phyloP scores from a whole-genome alignment of 2,888 invertebrate genomes.

The Empis stercorea region DNA sequence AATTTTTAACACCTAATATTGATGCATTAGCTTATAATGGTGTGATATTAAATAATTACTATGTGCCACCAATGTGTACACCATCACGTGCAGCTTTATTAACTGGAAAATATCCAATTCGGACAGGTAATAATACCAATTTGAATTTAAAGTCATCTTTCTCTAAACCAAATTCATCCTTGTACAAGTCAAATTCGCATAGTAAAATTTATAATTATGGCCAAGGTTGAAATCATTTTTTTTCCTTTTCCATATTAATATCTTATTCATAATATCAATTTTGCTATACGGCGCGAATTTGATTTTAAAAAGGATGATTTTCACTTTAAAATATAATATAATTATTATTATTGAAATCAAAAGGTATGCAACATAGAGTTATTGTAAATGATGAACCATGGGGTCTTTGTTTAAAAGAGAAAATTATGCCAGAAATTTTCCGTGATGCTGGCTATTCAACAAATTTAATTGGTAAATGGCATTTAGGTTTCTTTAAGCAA shows the following conservation, averaged over 20 bases:
- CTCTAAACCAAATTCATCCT: no score
- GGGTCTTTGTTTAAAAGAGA: constrained; percentile 56
- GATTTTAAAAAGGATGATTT: no score
- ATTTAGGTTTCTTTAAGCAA: constrained; percentile 61
- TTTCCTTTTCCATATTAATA: no score
- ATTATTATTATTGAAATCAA: no score
- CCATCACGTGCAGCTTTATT: constrained; percentile 70
- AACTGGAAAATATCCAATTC: constrained; percentile 79
- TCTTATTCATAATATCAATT: no score
- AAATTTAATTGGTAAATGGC: constrained; percentile 84
- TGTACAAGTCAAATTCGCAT: no score
- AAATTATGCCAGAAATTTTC: constrained; percentile 54
- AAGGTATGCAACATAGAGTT: constrained; percentile 62
- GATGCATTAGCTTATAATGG: constrained; percentile 77
- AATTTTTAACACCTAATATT: constrained; percentile 82
- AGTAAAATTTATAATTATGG: no score
- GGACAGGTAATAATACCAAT: constrained; percentile 41
- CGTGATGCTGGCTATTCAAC: constrained; percentile 64
- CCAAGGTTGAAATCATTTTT: no score
- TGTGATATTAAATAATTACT: constrained; percentile 65
- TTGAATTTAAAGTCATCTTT: neutral
- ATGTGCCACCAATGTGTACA: constrained; percentile 73
- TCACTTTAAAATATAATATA: no score
- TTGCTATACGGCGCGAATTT: no score
- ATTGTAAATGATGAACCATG: constrained; percentile 55